These are phyloP conservation scores for Tachina grossa DNA, from an alignment of 2,888 invertebrate species.

Conservation along the genomic window DNA sequence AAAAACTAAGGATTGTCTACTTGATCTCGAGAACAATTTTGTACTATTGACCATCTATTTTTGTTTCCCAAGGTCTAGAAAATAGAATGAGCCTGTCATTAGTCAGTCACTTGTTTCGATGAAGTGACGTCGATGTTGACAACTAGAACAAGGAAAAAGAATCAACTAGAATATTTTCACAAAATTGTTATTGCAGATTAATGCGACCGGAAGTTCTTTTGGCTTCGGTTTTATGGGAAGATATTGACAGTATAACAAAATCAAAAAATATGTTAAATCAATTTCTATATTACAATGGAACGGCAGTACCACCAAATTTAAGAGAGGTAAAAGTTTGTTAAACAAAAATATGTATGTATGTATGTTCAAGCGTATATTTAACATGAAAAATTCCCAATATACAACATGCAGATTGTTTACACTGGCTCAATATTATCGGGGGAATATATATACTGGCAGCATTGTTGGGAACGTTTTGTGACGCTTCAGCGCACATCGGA, in stretches of 20 bases:
- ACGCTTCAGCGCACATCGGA: conserved; percentile 80
- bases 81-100: too few species aligned
- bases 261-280: conserved; percentile 82
- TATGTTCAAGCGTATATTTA: neutral
- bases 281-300: conserved; percentile 80
- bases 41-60: too few species aligned
- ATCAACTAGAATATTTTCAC: neutral
- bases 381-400: neutral
- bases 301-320: conserved; percentile 81
- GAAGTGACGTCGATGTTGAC: too few species aligned
- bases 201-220: conserved; percentile 81
- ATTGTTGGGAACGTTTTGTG: conserved; percentile 82
- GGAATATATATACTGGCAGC: conserved; percentile 83
- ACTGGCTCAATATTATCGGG: conserved; percentile 83
- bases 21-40: too few species aligned
- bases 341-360: neutral
- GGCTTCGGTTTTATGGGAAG: conserved; percentile 82
- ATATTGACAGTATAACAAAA: conserved; percentile 80
- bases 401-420: conserved; percentile 80
- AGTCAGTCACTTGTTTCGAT: too few species aligned
- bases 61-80: too few species aligned
- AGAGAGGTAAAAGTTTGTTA: conserved; percentile 79
- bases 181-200: conserved; percentile 75
- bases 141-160: neutral
- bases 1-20: too few species aligned